Evolutionary conservation across 2,888 invertebrate species (phyloP).

Genomic region (Meiosimyza decipiens): DNA sequence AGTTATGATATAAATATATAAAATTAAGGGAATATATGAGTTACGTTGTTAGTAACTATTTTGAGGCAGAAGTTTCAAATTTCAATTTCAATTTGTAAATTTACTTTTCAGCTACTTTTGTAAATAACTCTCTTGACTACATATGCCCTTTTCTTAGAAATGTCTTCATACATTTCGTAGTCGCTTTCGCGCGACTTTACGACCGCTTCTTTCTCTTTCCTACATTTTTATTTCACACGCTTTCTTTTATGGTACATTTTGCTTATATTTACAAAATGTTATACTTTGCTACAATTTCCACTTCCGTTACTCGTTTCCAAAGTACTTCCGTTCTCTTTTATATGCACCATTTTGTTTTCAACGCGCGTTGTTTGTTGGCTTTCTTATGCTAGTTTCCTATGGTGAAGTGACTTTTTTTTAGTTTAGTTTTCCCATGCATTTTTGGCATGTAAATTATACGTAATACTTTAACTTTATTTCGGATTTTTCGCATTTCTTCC

Average conservation of each 20-base stretch:
- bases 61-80: too few relatives aligned
- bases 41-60: too few relatives aligned
- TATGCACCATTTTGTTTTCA: conserved; percentile 2
- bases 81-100: too few relatives aligned
- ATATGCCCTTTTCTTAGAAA: background rate
- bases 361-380: background rate
- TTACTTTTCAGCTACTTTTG: too few relatives aligned
- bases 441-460: background rate
- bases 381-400: background rate
- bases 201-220: background rate
- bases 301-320: conserved; percentile 39
- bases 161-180: background rate
- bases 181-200: background rate
- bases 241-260: background rate
- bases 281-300: conserved; percentile 28
- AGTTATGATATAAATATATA: too few relatives aligned
- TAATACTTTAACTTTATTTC: background rate
- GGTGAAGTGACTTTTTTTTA: background rate
- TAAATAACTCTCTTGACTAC: background rate
- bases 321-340: conserved; percentile 37
- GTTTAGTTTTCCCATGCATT: background rate
- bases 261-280: background rate
- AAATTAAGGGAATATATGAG: too few relatives aligned
- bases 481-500: background rate
- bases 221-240: background rate